Conservation (phyloP, 2,113 vertebrate genomes). For the Thymallus thymallus region DNA sequence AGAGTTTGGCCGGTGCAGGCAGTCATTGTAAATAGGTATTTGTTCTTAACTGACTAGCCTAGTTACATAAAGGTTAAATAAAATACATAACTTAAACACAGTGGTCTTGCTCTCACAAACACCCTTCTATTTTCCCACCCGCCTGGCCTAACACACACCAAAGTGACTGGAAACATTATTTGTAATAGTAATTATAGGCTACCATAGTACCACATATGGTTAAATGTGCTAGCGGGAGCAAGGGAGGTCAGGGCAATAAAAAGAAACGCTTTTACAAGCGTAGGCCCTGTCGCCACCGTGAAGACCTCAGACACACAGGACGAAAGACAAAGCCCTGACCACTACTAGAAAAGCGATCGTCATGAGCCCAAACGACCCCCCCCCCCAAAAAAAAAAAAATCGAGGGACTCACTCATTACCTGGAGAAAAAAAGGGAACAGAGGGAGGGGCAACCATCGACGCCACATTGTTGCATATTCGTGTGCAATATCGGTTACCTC, state of each 20-base stretch:
- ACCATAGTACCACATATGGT: neutral
- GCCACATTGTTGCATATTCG: neutral
- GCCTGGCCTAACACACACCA: neutral
- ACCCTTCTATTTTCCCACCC: neutral
- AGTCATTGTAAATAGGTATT: too few species aligned
- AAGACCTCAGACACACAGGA: neutral
- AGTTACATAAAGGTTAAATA: too few species aligned
- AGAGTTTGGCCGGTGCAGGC: too few species aligned
- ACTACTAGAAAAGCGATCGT: too few species aligned
- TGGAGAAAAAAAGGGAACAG: neutral
- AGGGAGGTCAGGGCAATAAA: neutral
- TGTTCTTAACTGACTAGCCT: too few species aligned
- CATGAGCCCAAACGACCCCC: neutral
- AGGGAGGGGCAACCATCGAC: neutral
- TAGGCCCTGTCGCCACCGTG: neutral
- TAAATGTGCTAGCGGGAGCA: neutral
- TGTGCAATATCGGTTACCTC: neutral
- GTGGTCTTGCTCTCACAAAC: neutral
- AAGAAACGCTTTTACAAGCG: slow-evolving; percentile 3
- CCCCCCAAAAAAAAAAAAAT: too few species aligned
- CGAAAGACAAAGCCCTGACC: neutral
- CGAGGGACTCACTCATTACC: neutral
- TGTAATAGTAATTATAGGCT: neutral
- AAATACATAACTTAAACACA: too few species aligned
- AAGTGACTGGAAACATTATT: slow-evolving; percentile 1